Base-by-base conservation (phyloP, 2,113 vertebrate species). In the Camarhynchus parvulus region DNA sequence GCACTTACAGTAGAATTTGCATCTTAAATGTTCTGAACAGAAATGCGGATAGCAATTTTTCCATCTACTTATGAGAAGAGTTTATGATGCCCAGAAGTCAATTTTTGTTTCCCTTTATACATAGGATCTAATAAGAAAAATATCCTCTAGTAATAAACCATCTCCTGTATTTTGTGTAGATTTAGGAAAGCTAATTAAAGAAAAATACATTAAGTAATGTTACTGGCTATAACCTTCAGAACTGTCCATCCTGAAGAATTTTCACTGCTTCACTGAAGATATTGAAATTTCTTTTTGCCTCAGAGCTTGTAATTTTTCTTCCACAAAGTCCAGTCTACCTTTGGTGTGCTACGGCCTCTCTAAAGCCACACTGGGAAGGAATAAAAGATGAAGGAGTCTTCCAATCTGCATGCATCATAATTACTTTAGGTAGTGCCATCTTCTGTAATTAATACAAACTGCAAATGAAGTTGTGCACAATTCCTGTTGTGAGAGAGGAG, bases 371-470 rank as follows among this genome's bases (percentile, higher is more conserved):
- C 20, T 83, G 63, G 14, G 18, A 84, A 28, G 25, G 41, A 87
- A 84, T 41, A 89, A 81, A 90, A 72, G 39, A 74, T 39, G 31
- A 86, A 83, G 42, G 61, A 67, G 82, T 84, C 53, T 92, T 92
- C 61, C 74, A 89, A 41, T 52, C 7, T 7, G 62, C 22, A 22
- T 56, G 55, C 62, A 81, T 92, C 37, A 9, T 53, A 95, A 95
- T 92, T 75, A 87, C 58, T 96, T 97, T 84, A 86, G 91, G 87
- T 82, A 95, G 91, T 97, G 96, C 96, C 93, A 93, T 96, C 96
- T 98, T 88, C 93, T 97, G 97, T 73, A 93, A 72, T 86, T 92
- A 91, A 68, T 50, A 90, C 37, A 94, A 83, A 96, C 69, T 93
- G 44, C 95, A 95, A 56, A 63, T 56, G 42, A 87, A 84, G 31